phyloP scores from a whole-genome alignment of 1,140 invertebrate genomes.

The Zaprionus ghesquierei region DNA sequence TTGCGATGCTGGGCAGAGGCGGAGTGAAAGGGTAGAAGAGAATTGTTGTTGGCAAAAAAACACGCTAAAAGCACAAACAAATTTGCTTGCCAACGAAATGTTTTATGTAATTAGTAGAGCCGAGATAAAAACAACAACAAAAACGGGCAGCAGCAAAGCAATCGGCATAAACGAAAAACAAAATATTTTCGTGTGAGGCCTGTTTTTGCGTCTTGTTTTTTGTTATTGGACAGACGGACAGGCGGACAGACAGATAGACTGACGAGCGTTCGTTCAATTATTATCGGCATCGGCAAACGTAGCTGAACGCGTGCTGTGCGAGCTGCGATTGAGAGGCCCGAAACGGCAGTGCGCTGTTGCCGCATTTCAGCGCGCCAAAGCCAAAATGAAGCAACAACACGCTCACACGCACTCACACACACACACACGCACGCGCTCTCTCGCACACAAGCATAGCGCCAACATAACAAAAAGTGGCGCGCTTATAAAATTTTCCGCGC shows the following conservation, averaged over 20 bases:
- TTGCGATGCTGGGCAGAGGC: background rate
- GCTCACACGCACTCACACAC: background rate
- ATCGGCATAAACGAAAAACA: constrained; percentile 28
- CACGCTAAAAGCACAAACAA: constrained; percentile 12
- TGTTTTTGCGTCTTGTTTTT: constrained; percentile 59
- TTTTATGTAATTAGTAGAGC: constrained; percentile 54
- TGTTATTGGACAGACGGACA: constrained; percentile 22
- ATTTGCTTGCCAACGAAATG: constrained; percentile 41
- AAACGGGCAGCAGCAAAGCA: background rate
- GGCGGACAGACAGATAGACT: background rate
- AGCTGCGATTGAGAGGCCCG: constrained; percentile 13
- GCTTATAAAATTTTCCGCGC: constrained; percentile 76
- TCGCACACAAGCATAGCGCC: constrained; percentile 2
- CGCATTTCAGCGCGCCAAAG: constrained; percentile 52
- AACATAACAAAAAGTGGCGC: constrained; percentile 50
- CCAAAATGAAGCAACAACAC: constrained; percentile 40
- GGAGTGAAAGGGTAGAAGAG: background rate
- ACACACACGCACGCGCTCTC: background rate
- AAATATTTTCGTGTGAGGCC: constrained; percentile 44
- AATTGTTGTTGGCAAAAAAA: background rate
- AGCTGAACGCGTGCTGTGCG: constrained; percentile 21
- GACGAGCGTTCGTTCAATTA: constrained; percentile 65
- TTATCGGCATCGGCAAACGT: constrained; percentile 55
- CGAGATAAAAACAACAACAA: constrained; percentile 49
- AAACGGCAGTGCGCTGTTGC: constrained; percentile 55